A percentile compares a stretch with the other conserved stretches of the same genome.
phyloP scores from a whole-genome alignment of 1,140 invertebrate species.

The Coelopa frigida region DNA sequence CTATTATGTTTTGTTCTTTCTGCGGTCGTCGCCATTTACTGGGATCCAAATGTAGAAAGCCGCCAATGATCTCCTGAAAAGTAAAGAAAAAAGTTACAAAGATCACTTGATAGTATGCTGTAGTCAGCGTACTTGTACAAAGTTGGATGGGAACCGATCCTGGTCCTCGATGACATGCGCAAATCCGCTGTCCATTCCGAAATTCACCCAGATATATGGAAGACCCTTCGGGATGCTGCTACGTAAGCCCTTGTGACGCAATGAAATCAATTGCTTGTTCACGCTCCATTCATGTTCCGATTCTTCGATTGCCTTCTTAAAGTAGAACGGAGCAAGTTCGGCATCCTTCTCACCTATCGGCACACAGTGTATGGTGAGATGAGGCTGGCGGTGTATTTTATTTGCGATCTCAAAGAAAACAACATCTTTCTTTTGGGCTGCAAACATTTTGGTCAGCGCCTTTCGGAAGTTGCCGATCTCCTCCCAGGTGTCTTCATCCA shows the following conservation, averaged over 20 bases:
- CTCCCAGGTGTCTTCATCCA: constrained; percentile 91
- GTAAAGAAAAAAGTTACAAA: constrained; percentile 11
- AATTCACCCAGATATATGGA: constrained; percentile 90
- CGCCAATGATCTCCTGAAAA: constrained; percentile 84
- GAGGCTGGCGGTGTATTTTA: constrained; percentile 66
- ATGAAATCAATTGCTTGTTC: constrained; percentile 91
- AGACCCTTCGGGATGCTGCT: constrained; percentile 85
- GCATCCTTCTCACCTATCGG: constrained; percentile 62
- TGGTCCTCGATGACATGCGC: constrained; percentile 97
- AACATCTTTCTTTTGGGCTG: constrained; percentile 63
- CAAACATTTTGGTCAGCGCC: constrained; percentile 71
- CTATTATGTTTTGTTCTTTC: constrained; percentile 49
- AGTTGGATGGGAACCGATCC: constrained; percentile 75
- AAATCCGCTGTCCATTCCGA: constrained; percentile 83
- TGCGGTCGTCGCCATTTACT: constrained; percentile 74
- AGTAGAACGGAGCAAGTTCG: constrained; percentile 84
- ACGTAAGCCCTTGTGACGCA: constrained; percentile 63
- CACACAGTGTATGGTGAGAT: constrained; percentile 84
- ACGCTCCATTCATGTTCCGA: constrained; percentile 90
- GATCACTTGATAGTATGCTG: background rate
- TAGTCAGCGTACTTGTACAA: constrained; percentile 66
- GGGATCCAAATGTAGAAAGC: constrained; percentile 85
- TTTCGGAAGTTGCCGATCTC: constrained; percentile 76
- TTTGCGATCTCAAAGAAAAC: constrained; percentile 87
- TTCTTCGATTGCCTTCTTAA: constrained; percentile 94